A percentile compares a stretch with the other conserved stretches of the same genome.
These are phyloP conservation scores for Lepidonotus clava DNA, from an alignment of 2,888 invertebrate species.

Conservation along the genomic window DNA sequence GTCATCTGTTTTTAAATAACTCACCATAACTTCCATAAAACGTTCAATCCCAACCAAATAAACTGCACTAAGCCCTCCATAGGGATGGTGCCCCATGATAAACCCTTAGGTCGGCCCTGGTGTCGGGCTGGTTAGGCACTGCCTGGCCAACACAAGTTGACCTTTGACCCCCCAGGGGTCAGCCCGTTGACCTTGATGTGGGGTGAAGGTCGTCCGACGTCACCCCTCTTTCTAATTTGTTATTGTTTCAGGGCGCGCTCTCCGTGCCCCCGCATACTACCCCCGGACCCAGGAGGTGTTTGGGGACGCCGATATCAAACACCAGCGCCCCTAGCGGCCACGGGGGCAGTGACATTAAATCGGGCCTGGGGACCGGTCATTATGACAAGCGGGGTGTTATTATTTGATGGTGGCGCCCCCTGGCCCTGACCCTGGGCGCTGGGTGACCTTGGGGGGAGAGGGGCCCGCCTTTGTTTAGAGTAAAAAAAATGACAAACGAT, in stretches of 20 bases:
- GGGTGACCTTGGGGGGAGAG: background rate
- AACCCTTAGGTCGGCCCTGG: background rate
- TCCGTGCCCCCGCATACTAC: slow-evolving; percentile 27
- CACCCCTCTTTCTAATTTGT: slow-evolving; percentile 1
- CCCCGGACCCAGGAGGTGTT: background rate
- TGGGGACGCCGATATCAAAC: slow-evolving; percentile 14
- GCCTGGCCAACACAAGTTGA: background rate
- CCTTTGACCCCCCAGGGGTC: background rate
- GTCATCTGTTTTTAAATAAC: too few relatives aligned
- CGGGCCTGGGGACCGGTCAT: slow-evolving; percentile 36
- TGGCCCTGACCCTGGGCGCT: slow-evolving; percentile 12
- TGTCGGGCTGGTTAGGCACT: background rate
- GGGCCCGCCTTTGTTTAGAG: slow-evolving; percentile 5
- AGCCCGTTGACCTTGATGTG: background rate
- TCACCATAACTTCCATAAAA: too few relatives aligned
- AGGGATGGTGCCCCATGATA: background rate
- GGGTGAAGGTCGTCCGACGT: slow-evolving; percentile 9
- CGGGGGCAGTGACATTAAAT: slow-evolving; percentile 28
- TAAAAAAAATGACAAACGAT: slow-evolving; percentile 13
- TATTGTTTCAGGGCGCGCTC: slow-evolving; percentile 34
- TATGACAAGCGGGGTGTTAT: background rate
- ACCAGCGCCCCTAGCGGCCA: background rate
- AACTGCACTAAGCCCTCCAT: too few relatives aligned
- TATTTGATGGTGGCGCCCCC: slow-evolving; percentile 28
- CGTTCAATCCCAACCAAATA: too few relatives aligned